Evolutionary conservation across 2,113 vertebrate genomes (phyloP).

Genomic region (Galemys pyrenaicus): DNA sequence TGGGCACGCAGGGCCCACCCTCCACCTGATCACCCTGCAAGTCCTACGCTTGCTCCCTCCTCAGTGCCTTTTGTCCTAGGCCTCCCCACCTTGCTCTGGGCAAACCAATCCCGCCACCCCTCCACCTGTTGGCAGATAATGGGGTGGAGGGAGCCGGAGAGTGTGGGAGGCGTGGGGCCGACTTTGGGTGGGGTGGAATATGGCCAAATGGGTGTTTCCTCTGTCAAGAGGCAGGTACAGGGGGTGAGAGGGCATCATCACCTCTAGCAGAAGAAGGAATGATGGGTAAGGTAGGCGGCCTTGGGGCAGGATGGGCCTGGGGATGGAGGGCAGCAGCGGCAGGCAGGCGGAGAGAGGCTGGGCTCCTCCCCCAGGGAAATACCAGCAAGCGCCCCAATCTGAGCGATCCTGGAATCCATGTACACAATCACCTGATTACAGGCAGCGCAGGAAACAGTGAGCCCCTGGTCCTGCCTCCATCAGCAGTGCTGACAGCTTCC

Average conservation of each 20-base stretch:
- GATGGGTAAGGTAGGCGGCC: background rate
- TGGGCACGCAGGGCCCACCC: background rate
- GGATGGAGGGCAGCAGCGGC: background rate
- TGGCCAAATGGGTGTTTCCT: background rate
- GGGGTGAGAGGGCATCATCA: background rate
- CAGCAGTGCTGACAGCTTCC: background rate
- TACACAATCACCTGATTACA: background rate
- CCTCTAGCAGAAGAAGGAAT: background rate
- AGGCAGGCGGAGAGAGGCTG: background rate
- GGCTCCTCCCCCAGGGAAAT: background rate
- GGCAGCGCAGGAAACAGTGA: background rate
- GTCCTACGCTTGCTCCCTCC: background rate
- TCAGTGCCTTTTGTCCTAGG: background rate
- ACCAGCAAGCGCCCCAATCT: background rate
- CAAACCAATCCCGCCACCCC: background rate
- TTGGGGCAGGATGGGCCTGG: background rate
- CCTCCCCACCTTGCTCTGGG: background rate
- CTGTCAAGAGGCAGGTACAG: background rate
- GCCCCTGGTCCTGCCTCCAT: background rate
- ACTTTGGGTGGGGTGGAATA: background rate
- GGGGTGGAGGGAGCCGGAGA: background rate
- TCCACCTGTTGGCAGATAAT: background rate
- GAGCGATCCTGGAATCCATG: background rate
- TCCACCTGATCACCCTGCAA: background rate
- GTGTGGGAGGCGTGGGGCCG: background rate